Conservation (phyloP, 2,888 invertebrate genomes). For the Labia minor region DNA sequence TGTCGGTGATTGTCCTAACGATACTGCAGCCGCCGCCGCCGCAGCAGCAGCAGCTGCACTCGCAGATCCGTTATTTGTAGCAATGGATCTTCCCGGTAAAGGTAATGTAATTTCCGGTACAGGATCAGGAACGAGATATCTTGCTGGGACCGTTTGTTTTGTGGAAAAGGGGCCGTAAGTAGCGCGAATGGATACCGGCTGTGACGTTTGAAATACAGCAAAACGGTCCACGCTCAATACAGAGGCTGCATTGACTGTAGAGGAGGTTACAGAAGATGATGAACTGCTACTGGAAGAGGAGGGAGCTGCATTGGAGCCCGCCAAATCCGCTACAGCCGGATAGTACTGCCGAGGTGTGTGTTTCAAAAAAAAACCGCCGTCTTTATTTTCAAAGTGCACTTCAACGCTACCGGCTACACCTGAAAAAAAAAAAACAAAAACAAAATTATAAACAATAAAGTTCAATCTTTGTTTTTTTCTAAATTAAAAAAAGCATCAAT, state of each 20-base stretch:
- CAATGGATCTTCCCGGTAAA: conserved; percentile 22
- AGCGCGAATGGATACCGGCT: conserved; percentile 81
- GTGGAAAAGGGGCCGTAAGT: conserved; percentile 92
- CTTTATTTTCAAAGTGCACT: conserved; percentile 85
- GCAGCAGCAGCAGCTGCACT: conserved; percentile 17
- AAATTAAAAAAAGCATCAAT: too few species aligned
- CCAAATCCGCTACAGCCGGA: conserved; percentile 33
- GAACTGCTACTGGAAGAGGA: conserved; percentile 25
- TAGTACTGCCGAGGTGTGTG: conserved; percentile 64
- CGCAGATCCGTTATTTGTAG: conserved; percentile 15
- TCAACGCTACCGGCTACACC: conserved; percentile 63
- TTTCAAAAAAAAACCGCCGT: conserved; percentile 81
- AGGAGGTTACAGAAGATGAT: conserved; percentile 33
- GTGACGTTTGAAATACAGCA: conserved; percentile 81
- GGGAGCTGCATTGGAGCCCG: conserved; percentile 24
- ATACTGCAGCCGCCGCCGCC: conserved; percentile 20
- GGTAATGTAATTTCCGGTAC: conserved; percentile 36
- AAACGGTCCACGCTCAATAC: conserved; percentile 76
- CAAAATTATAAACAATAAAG: too few species aligned
- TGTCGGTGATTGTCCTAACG: conserved; percentile 21
- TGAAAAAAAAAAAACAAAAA: conserved; percentile 40
- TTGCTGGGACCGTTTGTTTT: conserved; percentile 76
- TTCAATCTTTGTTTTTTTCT: too few species aligned
- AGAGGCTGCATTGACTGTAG: conserved; percentile 36
- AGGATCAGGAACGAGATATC: conserved; percentile 75